Percentiles rank a stretch among this genome's conserved stretches.
These are phyloP conservation scores for Saccopteryx leptura DNA, from an alignment of 2,113 vertebrate species.

Conservation along the genomic window DNA sequence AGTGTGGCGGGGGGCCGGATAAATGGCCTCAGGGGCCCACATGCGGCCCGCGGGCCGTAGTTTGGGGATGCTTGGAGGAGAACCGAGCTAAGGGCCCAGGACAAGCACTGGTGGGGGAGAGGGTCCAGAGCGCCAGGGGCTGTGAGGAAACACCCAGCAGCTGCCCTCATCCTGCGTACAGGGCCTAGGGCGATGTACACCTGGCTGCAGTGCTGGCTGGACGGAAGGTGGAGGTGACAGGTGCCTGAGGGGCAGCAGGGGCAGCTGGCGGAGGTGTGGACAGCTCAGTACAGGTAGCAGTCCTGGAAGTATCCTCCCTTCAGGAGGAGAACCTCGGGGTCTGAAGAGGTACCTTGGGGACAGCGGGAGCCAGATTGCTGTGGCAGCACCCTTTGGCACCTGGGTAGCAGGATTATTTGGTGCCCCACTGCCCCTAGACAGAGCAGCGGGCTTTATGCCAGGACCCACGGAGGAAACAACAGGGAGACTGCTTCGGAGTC, in stretches of 20 bases:
- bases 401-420: background rate
- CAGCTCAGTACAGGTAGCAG: background rate
- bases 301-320: background rate
- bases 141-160: background rate
- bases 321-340: background rate
- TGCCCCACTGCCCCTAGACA: background rate
- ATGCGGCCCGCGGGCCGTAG: too few species aligned
- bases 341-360: background rate
- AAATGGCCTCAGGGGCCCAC: too few species aligned
- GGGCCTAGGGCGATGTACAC: fast-evolving
- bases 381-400: background rate
- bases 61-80: too few species aligned
- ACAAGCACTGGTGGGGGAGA: background rate
- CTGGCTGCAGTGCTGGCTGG: background rate
- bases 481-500: background rate
- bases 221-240: background rate
- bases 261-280: background rate
- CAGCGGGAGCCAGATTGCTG: background rate
- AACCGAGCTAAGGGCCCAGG: background rate
- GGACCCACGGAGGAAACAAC: background rate
- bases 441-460: background rate
- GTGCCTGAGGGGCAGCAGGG: background rate
- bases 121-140: background rate
- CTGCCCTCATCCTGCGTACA: background rate
- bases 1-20: too few species aligned